Conservation (phyloP, 2,797 vertebrate species). For the Potorous gilbertii region DNA sequence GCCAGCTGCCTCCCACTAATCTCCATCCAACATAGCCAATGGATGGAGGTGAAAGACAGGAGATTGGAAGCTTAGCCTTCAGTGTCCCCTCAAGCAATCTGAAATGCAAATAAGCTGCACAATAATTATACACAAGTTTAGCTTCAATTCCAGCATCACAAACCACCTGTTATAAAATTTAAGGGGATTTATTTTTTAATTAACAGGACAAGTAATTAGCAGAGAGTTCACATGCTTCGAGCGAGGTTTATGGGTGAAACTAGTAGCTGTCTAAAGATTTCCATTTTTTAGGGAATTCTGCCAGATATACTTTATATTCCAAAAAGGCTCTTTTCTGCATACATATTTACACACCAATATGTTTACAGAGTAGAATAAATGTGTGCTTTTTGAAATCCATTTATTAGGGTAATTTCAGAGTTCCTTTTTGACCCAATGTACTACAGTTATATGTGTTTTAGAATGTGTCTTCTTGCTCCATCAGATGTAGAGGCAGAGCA, state of each 20-base stretch:
- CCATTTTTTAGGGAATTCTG: constrained; percentile 11
- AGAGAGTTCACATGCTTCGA: constrained; percentile 70
- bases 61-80: constrained; percentile 48
- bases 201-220: constrained; percentile 77
- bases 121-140: constrained; percentile 70
- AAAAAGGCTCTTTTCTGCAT: neutral
- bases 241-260: constrained; percentile 32
- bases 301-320: constrained; percentile 24
- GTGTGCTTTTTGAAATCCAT: neutral
- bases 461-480: neutral
- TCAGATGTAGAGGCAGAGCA: neutral
- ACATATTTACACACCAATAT: constrained; percentile 11
- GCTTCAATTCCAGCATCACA: constrained; percentile 70
- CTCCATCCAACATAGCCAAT: neutral
- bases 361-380: neutral
- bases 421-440: neutral
- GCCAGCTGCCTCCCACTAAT: neutral
- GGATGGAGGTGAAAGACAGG: constrained; percentile 49
- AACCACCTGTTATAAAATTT: constrained; percentile 79
- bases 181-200: constrained; percentile 81
- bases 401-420: constrained; percentile 1
- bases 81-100: constrained; percentile 62
- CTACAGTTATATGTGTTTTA: neutral
- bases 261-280: constrained; percentile 48
- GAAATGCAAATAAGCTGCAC: constrained; percentile 73